Evolutionary conservation across 2,113 vertebrate genomes (phyloP).

Genomic region (Lophius piscatorius): DNA sequence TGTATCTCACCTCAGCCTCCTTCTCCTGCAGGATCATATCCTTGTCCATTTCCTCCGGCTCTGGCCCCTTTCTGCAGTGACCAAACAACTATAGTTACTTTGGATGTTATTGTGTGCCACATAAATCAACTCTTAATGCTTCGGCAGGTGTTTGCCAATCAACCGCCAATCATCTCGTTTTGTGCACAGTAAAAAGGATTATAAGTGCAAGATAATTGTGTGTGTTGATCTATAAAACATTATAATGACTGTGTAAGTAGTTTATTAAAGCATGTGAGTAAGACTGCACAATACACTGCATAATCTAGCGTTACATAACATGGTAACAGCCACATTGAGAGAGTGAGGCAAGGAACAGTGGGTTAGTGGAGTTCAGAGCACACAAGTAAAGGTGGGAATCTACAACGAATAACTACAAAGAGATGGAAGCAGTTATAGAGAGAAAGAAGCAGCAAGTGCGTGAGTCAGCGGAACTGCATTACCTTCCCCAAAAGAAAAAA

Average conservation of each 20-base stretch:
- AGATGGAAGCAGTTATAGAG: constrained; percentile 41
- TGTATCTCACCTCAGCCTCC: constrained; percentile 90
- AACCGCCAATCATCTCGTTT: background rate
- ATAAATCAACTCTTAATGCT: background rate
- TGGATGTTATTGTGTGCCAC: background rate
- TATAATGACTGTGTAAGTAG: background rate
- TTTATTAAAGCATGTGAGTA: background rate
- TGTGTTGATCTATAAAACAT: constrained; percentile 13
- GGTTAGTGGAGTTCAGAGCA: constrained; percentile 49
- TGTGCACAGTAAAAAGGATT: constrained; percentile 15
- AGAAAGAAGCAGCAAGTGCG: constrained; percentile 38
- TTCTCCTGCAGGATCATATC: constrained; percentile 97
- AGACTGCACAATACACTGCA: constrained; percentile 20
- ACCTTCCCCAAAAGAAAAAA: constrained; percentile 58
- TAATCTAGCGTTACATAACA: constrained; percentile 38
- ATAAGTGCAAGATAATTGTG: background rate
- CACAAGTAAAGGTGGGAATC: constrained; percentile 29
- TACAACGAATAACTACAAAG: constrained; percentile 55
- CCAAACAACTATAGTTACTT: constrained; percentile 29
- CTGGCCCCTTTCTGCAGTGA: constrained; percentile 85
- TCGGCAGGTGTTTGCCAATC: constrained; percentile 10
- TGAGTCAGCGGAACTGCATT: constrained; percentile 49
- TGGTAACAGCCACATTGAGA: constrained; percentile 55
- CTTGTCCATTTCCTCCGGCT: constrained; percentile 95
- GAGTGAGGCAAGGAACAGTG: constrained; percentile 48